These are phyloP conservation scores for Hydrozoanthus gracilis DNA, from an alignment of 92 coral and sea anemone species.

Conservation along the genomic window DNA sequence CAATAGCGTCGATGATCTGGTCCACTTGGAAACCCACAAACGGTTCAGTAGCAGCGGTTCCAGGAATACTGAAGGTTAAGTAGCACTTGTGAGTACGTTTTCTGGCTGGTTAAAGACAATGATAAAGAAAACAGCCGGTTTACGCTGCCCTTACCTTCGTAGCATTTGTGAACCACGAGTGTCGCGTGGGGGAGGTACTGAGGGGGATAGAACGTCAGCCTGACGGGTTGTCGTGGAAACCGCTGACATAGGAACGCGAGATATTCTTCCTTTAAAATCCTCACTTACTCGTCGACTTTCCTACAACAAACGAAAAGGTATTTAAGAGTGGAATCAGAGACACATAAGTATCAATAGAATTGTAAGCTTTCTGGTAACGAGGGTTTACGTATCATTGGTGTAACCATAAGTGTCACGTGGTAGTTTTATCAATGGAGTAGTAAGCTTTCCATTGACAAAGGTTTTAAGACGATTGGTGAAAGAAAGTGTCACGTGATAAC, in stretches of 20 bases:
- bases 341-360: background rate
- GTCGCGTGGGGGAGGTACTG: conserved; percentile 76
- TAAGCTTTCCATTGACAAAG: no score
- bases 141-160: conserved; percentile 1
- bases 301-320: background rate
- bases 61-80: conserved; percentile 33
- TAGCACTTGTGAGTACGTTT: background rate
- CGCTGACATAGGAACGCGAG: conserved; percentile 10
- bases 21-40: conserved; percentile 85
- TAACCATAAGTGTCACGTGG: no score
- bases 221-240: background rate
- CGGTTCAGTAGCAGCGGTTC: conserved; percentile 42
- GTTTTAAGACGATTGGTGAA: no score
- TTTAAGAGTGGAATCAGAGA: background rate
- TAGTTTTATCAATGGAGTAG: no score
- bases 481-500: no score
- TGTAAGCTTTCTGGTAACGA: no score
- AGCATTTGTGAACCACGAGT: conserved; percentile 56
- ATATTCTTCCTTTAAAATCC: background rate
- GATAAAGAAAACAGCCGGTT: background rate
- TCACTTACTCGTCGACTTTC: conserved; percentile 41
- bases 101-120: background rate
- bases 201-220: conserved; percentile 73
- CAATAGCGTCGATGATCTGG: conserved; percentile 71
- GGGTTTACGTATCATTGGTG: no score